Conservation (phyloP, 2,888 invertebrate species). For the Hypsopygia costalis region DNA sequence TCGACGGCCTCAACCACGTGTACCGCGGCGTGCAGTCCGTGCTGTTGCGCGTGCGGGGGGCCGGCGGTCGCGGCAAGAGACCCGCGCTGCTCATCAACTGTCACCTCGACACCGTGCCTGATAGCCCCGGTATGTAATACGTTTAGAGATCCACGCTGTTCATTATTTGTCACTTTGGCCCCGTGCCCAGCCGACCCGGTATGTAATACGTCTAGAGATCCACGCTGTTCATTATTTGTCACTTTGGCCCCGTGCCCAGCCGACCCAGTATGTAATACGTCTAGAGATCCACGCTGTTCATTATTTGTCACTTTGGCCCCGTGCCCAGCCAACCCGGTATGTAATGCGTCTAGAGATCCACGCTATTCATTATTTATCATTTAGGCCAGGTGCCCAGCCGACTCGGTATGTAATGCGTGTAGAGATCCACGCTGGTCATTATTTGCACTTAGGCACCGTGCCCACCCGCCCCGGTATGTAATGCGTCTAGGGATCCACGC, state of each 20-base stretch:
- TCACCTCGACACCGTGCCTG: conserved; percentile 94
- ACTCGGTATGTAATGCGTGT: too few relatives aligned
- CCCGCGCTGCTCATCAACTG: conserved; percentile 91
- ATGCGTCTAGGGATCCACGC: too few relatives aligned
- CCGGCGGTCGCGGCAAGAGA: conserved; percentile 56
- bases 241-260: conserved; percentile 93
- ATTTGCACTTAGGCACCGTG: too few relatives aligned
- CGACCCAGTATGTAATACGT: conserved; percentile 84
- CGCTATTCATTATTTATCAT: too few relatives aligned
- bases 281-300: conserved; percentile 82
- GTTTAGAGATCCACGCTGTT: conserved; percentile 82
- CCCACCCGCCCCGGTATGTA: too few relatives aligned
- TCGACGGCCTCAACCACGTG: conserved; percentile 85
- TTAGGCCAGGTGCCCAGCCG: too few relatives aligned
- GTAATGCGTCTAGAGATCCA: too few relatives aligned
- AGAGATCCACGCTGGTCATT: too few relatives aligned
- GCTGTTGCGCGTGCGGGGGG: conserved; percentile 48
- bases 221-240: conserved; percentile 92
- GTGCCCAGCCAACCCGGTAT: conserved; percentile 92
- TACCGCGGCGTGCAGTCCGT: conserved; percentile 90
- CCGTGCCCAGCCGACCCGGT: conserved; percentile 93
- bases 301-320: conserved; percentile 96
- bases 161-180: conserved; percentile 96
- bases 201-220: conserved; percentile 40
- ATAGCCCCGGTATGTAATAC: conserved; percentile 86